These are phyloP conservation scores for Drosophila anomalipes DNA, from an alignment of 2,888 invertebrate genomes.

Conservation along the genomic window DNA sequence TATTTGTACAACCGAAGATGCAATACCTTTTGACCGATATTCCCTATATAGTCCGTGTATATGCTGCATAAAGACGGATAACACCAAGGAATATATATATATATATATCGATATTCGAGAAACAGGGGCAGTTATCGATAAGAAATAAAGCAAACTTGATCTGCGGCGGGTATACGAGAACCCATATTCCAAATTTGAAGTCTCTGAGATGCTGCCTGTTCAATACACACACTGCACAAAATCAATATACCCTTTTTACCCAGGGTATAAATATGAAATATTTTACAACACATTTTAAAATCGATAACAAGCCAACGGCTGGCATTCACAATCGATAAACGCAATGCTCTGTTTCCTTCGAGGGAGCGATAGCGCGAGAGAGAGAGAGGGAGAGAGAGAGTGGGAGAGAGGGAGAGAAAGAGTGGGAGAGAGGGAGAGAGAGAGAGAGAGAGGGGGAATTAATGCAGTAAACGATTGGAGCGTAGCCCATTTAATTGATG, in stretches of 20 bases:
- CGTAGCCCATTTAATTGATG: slow-evolving; percentile 60
- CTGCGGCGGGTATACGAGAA: neutral
- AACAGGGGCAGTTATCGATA: too few relatives aligned
- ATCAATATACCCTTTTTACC: neutral
- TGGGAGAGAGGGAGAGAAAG: too few relatives aligned
- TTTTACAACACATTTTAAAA: neutral
- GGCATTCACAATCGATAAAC: neutral
- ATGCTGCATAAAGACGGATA: too few relatives aligned
- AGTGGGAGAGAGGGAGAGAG: fast-evolving
- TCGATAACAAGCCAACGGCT: neutral
- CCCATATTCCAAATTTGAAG: neutral
- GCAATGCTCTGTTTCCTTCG: neutral
- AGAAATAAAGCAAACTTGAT: too few relatives aligned
- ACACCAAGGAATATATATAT: too few relatives aligned
- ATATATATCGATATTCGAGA: neutral
- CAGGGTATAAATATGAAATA: neutral
- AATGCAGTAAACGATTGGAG: slow-evolving; percentile 25
- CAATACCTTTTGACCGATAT: neutral
- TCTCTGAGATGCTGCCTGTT: neutral
- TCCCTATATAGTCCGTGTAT: too few relatives aligned
- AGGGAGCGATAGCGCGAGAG: neutral
- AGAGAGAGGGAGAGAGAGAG: fast-evolving
- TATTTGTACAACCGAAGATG: too few relatives aligned
- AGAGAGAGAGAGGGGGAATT: neutral
- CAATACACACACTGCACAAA: neutral